Conservation (phyloP, 2,113 vertebrate species). For the Bathybates hornii region DNA sequence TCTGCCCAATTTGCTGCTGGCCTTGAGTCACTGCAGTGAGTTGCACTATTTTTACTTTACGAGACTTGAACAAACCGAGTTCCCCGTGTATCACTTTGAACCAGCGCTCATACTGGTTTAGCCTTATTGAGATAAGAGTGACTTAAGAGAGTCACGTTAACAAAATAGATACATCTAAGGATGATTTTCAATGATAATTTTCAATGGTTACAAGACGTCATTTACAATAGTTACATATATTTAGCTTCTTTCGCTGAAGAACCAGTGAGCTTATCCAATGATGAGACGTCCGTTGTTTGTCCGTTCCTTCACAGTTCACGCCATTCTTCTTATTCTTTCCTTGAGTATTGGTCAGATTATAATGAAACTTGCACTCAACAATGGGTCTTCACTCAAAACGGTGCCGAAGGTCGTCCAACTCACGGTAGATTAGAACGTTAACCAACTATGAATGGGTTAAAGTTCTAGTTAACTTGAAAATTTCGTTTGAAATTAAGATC, state of each 20-base stretch:
- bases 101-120: neutral
- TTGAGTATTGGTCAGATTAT: too few species aligned
- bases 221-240: neutral
- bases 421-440: neutral
- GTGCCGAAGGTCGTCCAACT: fast-evolving
- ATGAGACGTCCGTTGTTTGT: neutral
- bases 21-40: neutral
- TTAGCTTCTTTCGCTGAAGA: neutral
- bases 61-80: neutral
- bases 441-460: neutral
- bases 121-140: neutral
- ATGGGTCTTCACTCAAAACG: neutral
- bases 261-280: fast-evolving
- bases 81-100: neutral
- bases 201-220: neutral
- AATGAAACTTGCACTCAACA: neutral
- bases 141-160: neutral
- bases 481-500: neutral
- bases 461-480: neutral
- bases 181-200: neutral
- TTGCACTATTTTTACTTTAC: neutral
- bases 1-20: neutral
- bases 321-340: neutral
- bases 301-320: neutral
- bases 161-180: neutral